Conservation (phyloP, 2,797 vertebrate genomes). For the Hippocampus kuda region DNA sequence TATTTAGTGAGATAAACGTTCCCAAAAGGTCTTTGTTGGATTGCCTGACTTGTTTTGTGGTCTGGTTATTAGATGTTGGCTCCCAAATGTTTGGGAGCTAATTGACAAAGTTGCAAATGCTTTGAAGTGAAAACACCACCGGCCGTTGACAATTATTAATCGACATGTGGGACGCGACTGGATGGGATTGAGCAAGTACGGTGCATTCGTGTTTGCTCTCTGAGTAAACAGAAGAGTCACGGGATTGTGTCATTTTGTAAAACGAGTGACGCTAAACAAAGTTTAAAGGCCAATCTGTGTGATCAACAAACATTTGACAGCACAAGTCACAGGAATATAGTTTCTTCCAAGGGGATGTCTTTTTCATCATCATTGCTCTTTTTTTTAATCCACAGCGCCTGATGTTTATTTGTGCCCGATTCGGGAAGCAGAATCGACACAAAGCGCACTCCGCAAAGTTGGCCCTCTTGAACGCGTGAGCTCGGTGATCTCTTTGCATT, state of each 20-base stretch:
- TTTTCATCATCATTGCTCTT: neutral
- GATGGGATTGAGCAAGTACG: neutral
- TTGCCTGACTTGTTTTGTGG: neutral
- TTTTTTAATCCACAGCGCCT: neutral
- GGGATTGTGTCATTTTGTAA: slow-evolving; percentile 31
- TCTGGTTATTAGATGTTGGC: too few relatives aligned
- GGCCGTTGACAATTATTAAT: neutral
- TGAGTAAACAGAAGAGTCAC: neutral
- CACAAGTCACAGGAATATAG: slow-evolving; percentile 7
- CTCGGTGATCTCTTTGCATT: neutral
- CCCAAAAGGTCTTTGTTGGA: neutral
- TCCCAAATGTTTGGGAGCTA: neutral
- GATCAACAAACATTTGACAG: slow-evolving; percentile 13
- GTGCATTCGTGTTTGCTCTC: neutral
- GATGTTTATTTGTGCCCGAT: neutral
- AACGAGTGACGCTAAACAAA: slow-evolving; percentile 22
- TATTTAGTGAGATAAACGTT: neutral
- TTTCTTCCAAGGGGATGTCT: slow-evolving; percentile 4
- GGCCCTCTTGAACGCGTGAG: neutral
- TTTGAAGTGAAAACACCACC: neutral
- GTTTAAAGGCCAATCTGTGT: slow-evolving; percentile 31
- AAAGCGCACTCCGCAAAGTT: neutral
- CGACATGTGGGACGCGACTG: neutral
- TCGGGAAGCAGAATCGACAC: neutral
- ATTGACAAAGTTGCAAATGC: neutral